Conservation (phyloP, 2,797 vertebrate genomes). For the Trachurus trachurus region DNA sequence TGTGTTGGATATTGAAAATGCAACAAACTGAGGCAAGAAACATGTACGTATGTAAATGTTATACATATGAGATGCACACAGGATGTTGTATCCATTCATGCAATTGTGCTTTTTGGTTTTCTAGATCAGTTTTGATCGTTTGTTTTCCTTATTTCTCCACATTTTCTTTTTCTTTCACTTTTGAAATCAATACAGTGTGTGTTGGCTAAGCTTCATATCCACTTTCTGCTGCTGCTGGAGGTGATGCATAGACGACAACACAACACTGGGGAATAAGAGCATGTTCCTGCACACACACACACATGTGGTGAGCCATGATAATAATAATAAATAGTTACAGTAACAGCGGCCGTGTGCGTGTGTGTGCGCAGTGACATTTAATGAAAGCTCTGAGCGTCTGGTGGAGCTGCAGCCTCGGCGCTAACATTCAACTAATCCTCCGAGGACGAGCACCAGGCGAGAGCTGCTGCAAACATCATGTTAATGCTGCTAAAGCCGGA, state of each 20-base stretch:
- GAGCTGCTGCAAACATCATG: slow-evolving; percentile 49
- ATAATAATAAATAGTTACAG: slow-evolving; percentile 15
- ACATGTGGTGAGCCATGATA: not conserved
- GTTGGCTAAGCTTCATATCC: too few relatives aligned
- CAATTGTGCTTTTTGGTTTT: too few relatives aligned
- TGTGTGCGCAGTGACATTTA: slow-evolving; percentile 66
- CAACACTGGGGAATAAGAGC: slow-evolving; percentile 6
- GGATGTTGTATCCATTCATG: too few relatives aligned
- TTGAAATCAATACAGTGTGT: too few relatives aligned
- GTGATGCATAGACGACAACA: slow-evolving; percentile 38
- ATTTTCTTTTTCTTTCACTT: too few relatives aligned
- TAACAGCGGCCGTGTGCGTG: slow-evolving; percentile 33
- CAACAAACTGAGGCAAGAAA: too few relatives aligned
- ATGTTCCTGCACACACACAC: slow-evolving; percentile 29
- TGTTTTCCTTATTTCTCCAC: too few relatives aligned
- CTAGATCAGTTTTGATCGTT: too few relatives aligned
- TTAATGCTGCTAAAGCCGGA: slow-evolving; percentile 63
- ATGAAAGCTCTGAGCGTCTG: slow-evolving; percentile 58
- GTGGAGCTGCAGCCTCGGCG: slow-evolving; percentile 36
- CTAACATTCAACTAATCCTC: slow-evolving; percentile 67
- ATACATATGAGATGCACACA: too few relatives aligned
- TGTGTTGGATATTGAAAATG: too few relatives aligned
- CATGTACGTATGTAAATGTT: too few relatives aligned
- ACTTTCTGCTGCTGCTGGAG: slow-evolving; percentile 15
- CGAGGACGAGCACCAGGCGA: slow-evolving; percentile 19